Base-by-base conservation (phyloP, 2,888 invertebrate species). In the Troides helena region DNA sequence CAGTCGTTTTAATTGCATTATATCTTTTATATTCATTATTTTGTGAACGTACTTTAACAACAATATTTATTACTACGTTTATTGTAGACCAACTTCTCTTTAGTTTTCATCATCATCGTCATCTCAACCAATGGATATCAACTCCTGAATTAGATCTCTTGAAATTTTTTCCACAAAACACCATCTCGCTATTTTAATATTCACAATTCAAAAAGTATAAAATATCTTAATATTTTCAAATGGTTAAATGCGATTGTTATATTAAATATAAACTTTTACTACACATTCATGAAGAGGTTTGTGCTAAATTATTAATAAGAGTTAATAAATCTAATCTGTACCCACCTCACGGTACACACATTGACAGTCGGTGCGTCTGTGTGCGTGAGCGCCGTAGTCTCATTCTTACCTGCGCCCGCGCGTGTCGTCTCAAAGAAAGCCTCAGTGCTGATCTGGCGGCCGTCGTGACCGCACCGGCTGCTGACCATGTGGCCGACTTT, bases 361-460 rank as follows among this genome's bases (percentile, higher is more conserved):
- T 78, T 82, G 80, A 77, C 69, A 74, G 72, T 73, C 70, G 68
- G 73, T 71, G 69, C 64, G 66, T 62, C 62, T 74, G 77, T 81
- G 84, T 83, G 85, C 81, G 78, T 78, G 78, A 76, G 75, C 76
- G 77, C 80, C 83, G 85, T 85, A 85, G 83, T 86, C 84, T 84
- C 84, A 84, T 86, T 88, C 85, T 87, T 88, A 84, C 83, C 85
- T 88, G 91, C 90, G 87, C 83, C 72, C 71, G 78, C 85, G 81
- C 85, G 81, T 81, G 81, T 78, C 75, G 83, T 84, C 87, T 85
- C 80, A 80, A 90, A 90, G 90, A 89, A 90, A 91, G 88, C 88
- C 88, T 88, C 87, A 92, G 78, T 77, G 73, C 72, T 89, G 85
- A 90, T 83, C 82, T 89, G 90, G 92, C 91, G 90, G 92, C 88